Base-by-base conservation (phyloP, 2,797 vertebrate genomes). In the Alauda arvensis region DNA sequence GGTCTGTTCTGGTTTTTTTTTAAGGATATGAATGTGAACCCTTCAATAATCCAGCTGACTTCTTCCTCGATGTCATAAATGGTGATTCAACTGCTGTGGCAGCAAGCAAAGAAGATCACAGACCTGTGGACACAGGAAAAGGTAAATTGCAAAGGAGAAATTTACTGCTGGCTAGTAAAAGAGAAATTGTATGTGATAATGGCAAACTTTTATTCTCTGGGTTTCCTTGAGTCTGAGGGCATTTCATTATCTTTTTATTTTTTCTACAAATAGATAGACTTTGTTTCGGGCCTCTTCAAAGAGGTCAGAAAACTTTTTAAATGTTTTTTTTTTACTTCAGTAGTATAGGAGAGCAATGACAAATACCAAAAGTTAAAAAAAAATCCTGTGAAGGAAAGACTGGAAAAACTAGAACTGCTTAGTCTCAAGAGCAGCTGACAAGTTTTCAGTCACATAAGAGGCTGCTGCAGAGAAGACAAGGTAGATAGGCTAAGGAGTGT, bases 1-100 rank as follows among this genome's bases (percentile, higher is more conserved):
- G 40, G 10, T 42, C 34, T 65, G 4, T 29, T 75, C 4, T 66
- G 3, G 1, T 18, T 48, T 18, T 55, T 55, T 66, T 76, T 77
- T 55, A 53, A 96, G 96, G 96, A 11, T 95, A 95, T 70, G 87
- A 92, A 61, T 92, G 77, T 67, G 93, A 95, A 75, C 82, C 94
- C 43, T 94, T 81, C 75, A 95, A 95, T 67, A 95, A 91, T 69
- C 92, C 94, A 67, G 93, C 93, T 62, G 95, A 96, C 69, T 96
- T 96, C 83, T 95, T 94, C 56, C 93, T 91, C 4, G 92, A 89
- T 67, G 61, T 95, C 17, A 85, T 95, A 81, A 95, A 92, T 60
- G 94, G 91, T 31, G 95, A 96, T 49, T 95, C 94, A 60, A 95
- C 91, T 43, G 93, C 93, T 82, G 93, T 94, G 83, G 48, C 86